Percentiles rank a stretch among this genome's conserved stretches.
phyloP scores from a whole-genome alignment of 2,888 invertebrate species.

The Phyto melanocephala region DNA sequence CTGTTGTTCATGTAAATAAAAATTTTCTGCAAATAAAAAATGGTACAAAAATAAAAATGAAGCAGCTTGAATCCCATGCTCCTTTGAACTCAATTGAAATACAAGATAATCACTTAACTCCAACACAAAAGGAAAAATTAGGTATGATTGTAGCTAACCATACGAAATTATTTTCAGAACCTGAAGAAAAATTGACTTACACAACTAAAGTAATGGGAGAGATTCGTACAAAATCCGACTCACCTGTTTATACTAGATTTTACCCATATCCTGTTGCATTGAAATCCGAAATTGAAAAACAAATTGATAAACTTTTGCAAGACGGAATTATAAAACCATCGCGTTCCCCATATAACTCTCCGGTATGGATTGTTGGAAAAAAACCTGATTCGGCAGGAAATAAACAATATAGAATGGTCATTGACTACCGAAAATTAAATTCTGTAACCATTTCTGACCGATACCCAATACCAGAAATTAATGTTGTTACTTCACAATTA shows the following conservation, averaged over 20 bases:
- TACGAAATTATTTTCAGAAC: background rate
- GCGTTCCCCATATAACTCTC: too few relatives aligned
- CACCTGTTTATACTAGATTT: too few relatives aligned
- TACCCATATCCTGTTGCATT: background rate
- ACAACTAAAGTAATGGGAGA: too few relatives aligned
- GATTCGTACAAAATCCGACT: too few relatives aligned
- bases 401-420: background rate
- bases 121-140: conserved; percentile 10
- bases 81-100: conserved; percentile 14
- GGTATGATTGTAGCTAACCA: background rate
- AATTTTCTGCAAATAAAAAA: conserved; percentile 17
- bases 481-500: background rate
- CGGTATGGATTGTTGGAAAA: too few relatives aligned
- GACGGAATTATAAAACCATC: background rate
- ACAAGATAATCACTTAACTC: background rate
- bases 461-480: background rate
- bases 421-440: too few relatives aligned
- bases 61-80: conserved; percentile 3
- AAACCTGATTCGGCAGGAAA: too few relatives aligned
- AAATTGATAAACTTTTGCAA: background rate
- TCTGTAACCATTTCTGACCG: background rate
- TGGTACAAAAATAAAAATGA: conserved; percentile 1
- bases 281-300: too few relatives aligned
- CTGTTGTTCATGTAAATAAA: conserved; percentile 1
- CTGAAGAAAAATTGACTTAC: background rate